Evolutionary conservation across 1,140 invertebrate genomes (phyloP), one percentile per base, ranked within the genome.

Genomic region (Rhagoletis zephyria): DNA sequence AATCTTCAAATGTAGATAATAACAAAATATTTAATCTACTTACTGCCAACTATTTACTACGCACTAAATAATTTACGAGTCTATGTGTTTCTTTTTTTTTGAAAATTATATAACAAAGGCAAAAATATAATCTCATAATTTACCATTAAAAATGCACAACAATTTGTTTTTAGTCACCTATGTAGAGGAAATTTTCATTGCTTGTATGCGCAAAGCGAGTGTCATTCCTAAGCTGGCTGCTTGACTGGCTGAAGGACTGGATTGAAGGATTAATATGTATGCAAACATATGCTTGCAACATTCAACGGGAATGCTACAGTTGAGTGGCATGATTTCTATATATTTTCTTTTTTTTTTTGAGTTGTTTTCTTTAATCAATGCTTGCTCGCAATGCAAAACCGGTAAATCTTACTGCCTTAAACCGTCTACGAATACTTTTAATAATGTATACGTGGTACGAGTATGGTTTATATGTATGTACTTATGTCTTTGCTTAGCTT

Each of bases 161-260:
- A 87, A 61, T 77, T 61, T 3, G 16, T 81, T 70, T 70, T 81
- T 81, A 81, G 19, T 81, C 74, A 81, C 74, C 74, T 56, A 81
- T 81, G 3, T 19, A n/a, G 48, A 19, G 48, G 9, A 81, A 81
- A 45, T 56, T 81, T 16, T 81, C 74, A 81, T 59, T 59, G 74
- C 19, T 81, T 81, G 74, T 56, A 77, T n/a, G 74, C 74, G 51
- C 74, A 56, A 77, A 81, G 74, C 74, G 74, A 4, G 45, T 81
- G 48, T 42, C 74, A 81, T 81, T 81, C 74, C 74, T 81, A 81
- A 81, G 74, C 67, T 74, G 67, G 67, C 14, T 74, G 67, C 12
- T 40, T 74, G 48, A 56, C 42, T 77, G 70, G 70, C 70, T 81
- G 74, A 2, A 74, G 3, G 51, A 2, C 19, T 56, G 74, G 7